A percentile compares a stretch with the other conserved stretches of the same genome.
These are phyloP conservation scores for Tokudaia muenninki DNA, from an alignment of 2,797 vertebrate species.

Conservation along the genomic window DNA sequence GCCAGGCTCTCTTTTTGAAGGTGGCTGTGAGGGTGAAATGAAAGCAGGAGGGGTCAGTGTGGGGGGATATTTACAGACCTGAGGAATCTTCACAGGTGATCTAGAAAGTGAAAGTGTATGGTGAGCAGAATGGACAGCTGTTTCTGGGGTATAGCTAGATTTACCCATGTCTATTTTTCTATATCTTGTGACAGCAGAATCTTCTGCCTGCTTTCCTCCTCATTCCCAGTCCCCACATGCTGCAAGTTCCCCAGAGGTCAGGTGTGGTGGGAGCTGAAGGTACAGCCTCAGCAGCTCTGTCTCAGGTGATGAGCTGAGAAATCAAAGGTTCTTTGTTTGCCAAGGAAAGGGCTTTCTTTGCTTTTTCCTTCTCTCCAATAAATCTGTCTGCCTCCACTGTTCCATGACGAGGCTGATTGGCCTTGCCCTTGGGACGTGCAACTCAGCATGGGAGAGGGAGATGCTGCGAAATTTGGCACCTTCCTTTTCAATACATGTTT, in stretches of 20 bases:
- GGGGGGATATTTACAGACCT: neutral
- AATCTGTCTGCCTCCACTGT: constrained; percentile 75
- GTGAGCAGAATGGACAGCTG: neutral
- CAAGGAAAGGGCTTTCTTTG: constrained; percentile 71
- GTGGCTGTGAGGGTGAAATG: neutral
- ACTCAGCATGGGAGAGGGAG: constrained; percentile 81
- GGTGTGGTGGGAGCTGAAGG: constrained; percentile 33
- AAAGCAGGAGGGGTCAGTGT: constrained; percentile 14
- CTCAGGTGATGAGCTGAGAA: constrained; percentile 70
- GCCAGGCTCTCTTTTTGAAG: constrained; percentile 31
- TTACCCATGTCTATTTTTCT: constrained; percentile 29
- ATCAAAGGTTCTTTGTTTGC: constrained; percentile 73
- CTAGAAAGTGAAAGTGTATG: neutral
- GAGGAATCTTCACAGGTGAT: neutral
- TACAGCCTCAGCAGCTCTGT: constrained; percentile 64
- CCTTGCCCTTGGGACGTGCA: constrained; percentile 79
- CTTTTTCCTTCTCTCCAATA: constrained; percentile 73
- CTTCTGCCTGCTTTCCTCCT: constrained; percentile 36
- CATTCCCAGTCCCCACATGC: constrained; percentile 26
- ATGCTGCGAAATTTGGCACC: constrained; percentile 80
- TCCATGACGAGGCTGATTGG: constrained; percentile 77
- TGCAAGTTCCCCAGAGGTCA: constrained; percentile 48
- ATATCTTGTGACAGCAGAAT: constrained; percentile 27
- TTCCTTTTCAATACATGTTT: constrained; percentile 84
- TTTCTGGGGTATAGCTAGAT: neutral